Evolutionary conservation across 2,797 vertebrate genomes (phyloP), one percentile per base, ranked within the genome.

Genomic region (Petrocephalus schoutedeni): DNA sequence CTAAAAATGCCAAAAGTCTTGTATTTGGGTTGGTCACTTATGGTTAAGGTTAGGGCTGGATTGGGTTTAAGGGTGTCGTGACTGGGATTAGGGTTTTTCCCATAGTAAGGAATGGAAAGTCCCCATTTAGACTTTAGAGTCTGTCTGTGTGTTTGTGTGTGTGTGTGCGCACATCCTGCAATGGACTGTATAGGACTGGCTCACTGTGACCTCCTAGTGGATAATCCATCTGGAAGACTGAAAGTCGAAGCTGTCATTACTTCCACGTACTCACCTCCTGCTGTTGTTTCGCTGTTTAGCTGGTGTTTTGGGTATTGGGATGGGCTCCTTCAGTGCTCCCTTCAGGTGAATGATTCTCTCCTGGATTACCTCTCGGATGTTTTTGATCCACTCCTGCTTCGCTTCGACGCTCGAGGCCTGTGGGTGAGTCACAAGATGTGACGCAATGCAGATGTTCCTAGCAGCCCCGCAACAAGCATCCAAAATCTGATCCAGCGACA

Each of bases 311-410:
- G 98, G 98, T 90, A 97, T 94, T 23, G 97, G 98, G 86, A 99
- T 95, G 23, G 98, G 98, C 92, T 99, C 98, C 93, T 99, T 99
- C 64, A 99, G 94, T 85, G 98, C 97, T 92, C 98, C 98, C 95
- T 99, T 99, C 93, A 99, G 94, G 93, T 99, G 98, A 91, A 99
- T 98, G 92, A 98, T 98, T 92, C 98, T 96, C 93, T 99, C 98
- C 92, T 99, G 98, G 94, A 99, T 99, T 93, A 99, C 98, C 94
- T 99, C 98, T 82, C 98, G 94, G 91, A 99, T 98, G 92, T 98
- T 98, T 94, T 98, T 99, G 91, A 99, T 99, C 98, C 98, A 99
- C 89, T 99, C 98, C 94, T 99, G 98, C 92, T 99, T 99, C 36
- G 96, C 97, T 92, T 99, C 98, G 90, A 99, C 96, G 88, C 93